Evolutionary conservation across 2,888 invertebrate genomes (phyloP), one percentile per base, ranked within the genome.

Genomic region (Ferdinandea cuprea): DNA sequence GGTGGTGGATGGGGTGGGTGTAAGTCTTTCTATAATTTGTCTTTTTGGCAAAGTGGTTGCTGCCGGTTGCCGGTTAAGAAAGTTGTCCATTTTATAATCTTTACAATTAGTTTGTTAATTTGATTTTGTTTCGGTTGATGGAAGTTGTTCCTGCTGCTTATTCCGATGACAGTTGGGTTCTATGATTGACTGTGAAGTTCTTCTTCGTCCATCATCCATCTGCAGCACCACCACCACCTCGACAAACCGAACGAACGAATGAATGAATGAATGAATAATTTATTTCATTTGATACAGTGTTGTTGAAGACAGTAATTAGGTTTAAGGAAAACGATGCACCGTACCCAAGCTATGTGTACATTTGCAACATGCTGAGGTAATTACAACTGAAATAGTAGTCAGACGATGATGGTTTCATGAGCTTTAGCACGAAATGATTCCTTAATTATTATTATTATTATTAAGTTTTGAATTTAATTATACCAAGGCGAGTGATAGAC

Each of bases 101-200:
- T 54, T 35, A 37, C 32, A 54, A 66, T 66, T 66, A 52, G 59
- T 52, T 59, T 46, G 72, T 66, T 66, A 79, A 72, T 79, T 79
- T 59, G 54, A 66, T 79, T 79, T 59, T 7, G 28, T 28, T 69
- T 54, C 28, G 61, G 56, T 50, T 71, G 56, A 42, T 35, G 21
- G 50, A 69, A 71, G 50, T 19, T 63, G n/a, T n/a, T n/a, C n/a
- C 19, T 63, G 35, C n/a, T n/a, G 68, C 17, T 58, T n/a, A n/a
- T 37, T 42, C 42, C 6, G 8, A 13, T 42, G 30, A 32, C 48
- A 13, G 46, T 35, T 32, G 15, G 40, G 13, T 25, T 42, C 42
- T 56, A 19, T 32, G 32, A 25, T 19, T n/a, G n/a, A n/a, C n/a
- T 63, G 48, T 48, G 7, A 48, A 63, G 35, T 30, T 11, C 21